A percentile compares a stretch with the other conserved stretches of the same genome.
Evolutionary conservation across 2,888 invertebrate genomes (phyloP).

Genomic region (Bugulina stolonifera): DNA sequence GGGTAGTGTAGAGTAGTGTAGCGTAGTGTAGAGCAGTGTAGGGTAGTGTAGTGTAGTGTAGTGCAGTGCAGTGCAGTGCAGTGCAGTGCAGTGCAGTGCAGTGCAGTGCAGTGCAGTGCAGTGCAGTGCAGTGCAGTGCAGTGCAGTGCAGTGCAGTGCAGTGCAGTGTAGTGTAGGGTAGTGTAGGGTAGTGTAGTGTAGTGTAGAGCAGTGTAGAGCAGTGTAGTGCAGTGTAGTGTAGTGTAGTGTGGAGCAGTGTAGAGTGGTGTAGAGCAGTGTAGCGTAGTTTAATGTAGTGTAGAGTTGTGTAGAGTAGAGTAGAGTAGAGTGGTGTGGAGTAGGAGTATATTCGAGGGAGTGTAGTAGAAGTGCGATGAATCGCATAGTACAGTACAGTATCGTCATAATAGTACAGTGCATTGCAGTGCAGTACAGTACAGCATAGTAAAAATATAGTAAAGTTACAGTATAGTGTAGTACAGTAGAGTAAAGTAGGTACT

Average conservation of each 20-base stretch:
- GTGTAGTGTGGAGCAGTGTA: not conserved
- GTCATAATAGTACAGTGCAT: not conserved
- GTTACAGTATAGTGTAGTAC: not conserved
- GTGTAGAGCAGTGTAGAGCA: not conserved
- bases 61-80: not conserved
- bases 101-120: slow-evolving; percentile 3
- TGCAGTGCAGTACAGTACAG: not conserved
- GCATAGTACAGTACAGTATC: not conserved
- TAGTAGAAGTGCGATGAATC: not conserved
- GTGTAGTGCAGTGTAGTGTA: slow-evolving; percentile 1
- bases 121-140: not conserved
- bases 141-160: slow-evolving; percentile 7
- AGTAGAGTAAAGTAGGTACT: too few species aligned
- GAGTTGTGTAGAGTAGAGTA: not conserved
- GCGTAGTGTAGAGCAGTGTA: slow-evolving; percentile 1
- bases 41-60: not conserved
- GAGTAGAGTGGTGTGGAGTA: not conserved
- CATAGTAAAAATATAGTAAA: not conserved
- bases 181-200: not conserved
- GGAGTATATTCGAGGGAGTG: not conserved
- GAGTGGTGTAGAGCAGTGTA: not conserved
- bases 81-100: not conserved
- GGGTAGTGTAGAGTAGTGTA: slow-evolving; percentile 15
- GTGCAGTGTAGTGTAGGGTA: slow-evolving; percentile 13
- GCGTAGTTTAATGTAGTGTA: not conserved